Conservation (phyloP, 2,888 invertebrate genomes). For the Cheilosia vernalis region DNA sequence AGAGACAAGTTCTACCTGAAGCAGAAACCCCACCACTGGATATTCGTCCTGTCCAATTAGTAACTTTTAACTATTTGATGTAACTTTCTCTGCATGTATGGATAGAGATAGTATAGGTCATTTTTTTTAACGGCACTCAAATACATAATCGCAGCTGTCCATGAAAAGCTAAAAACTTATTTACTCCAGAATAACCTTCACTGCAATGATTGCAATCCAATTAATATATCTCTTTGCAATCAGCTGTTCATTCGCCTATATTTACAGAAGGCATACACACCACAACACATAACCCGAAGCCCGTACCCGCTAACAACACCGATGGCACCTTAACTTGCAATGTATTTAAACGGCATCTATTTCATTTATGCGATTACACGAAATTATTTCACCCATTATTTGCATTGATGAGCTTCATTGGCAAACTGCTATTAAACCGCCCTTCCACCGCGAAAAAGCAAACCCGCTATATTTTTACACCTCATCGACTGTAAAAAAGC, state of each 20-base stretch:
- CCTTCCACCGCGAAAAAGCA: not conserved
- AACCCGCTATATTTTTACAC: conserved; percentile 34
- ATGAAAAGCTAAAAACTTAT: not conserved
- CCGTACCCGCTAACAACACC: not conserved
- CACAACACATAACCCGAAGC: not conserved
- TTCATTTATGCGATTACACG: conserved; percentile 16
- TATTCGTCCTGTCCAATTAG: too few species aligned
- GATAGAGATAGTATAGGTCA: too few species aligned
- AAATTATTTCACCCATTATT: conserved; percentile 46
- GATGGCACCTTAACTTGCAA: conserved; percentile 2
- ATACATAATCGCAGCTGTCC: too few species aligned
- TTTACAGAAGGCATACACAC: not conserved
- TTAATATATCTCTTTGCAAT: not conserved
- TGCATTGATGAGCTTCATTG: conserved; percentile 29
- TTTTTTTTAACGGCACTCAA: too few species aligned
- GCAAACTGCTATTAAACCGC: conserved; percentile 26
- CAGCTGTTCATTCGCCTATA: conserved; percentile 1
- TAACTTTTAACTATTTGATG: too few species aligned
- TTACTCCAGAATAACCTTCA: not conserved
- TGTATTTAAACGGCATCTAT: not conserved
- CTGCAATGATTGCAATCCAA: not conserved
- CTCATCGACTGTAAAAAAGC: conserved; percentile 37
- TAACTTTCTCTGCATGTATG: too few species aligned
- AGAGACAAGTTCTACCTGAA: too few species aligned
- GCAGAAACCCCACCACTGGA: too few species aligned